phyloP scores from a whole-genome alignment of 2,797 vertebrate genomes.

The Sebastes miniatus region DNA sequence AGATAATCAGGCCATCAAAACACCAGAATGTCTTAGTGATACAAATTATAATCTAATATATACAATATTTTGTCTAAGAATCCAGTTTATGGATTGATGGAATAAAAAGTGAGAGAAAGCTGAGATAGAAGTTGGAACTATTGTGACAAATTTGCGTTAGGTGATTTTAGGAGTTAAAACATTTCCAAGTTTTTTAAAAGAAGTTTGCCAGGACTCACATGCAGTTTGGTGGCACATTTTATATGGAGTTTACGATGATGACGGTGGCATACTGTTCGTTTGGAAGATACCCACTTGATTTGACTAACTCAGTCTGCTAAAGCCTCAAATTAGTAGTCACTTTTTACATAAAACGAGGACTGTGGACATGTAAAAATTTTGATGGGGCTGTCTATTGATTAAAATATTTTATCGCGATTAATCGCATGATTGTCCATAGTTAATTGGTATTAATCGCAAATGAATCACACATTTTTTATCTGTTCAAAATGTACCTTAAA shows the following conservation, averaged over 20 bases:
- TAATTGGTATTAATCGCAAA: too few species aligned
- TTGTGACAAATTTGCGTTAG: background rate
- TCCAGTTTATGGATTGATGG: background rate
- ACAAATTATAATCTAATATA: background rate
- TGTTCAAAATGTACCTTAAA: too few species aligned
- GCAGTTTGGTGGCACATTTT: background rate
- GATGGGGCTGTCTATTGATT: too few species aligned
- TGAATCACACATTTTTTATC: rapidly evolving
- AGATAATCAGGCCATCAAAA: background rate
- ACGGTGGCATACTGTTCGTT: rapidly evolving
- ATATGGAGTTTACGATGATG: background rate
- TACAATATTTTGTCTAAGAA: background rate
- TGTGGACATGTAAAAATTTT: too few species aligned
- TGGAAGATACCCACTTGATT: background rate
- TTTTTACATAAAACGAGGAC: background rate
- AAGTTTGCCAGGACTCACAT: background rate
- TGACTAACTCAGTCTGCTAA: too few species aligned
- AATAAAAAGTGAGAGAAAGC: background rate
- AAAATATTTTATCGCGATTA: too few species aligned
- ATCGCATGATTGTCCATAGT: too few species aligned
- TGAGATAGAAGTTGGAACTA: background rate
- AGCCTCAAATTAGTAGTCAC: background rate
- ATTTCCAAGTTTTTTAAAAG: background rate
- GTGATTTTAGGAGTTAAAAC: background rate
- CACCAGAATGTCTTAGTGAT: too few species aligned